A percentile compares a stretch with the other conserved stretches of the same genome.
Conservation (phyloP, 2,113 vertebrate species). For the Jacana jacana region DNA sequence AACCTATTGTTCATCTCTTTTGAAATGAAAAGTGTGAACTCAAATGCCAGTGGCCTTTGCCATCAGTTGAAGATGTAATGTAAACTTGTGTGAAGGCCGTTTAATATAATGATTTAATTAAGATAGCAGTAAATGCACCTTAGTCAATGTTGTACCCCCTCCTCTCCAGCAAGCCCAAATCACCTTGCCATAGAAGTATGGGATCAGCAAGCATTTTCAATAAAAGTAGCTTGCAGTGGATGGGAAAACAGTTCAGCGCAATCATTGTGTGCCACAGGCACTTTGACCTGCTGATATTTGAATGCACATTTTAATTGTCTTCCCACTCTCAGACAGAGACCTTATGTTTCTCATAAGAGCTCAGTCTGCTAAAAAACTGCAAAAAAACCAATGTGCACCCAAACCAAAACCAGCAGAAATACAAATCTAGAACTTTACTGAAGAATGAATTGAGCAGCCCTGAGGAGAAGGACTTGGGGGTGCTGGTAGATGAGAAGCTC, state of each 20-base stretch:
- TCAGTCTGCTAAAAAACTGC: neutral
- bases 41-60: neutral
- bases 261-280: neutral
- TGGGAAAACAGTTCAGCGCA: neutral
- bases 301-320: neutral
- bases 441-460: neutral
- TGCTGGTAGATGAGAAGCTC: no score
- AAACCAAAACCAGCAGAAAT: neutral
- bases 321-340: neutral
- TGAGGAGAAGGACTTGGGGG: no score
- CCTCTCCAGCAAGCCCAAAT: neutral
- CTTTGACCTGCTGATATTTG: constrained; percentile 22
- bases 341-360: neutral
- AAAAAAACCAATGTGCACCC: neutral
- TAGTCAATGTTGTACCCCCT: neutral
- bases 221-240: neutral
- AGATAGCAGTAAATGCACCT: neutral
- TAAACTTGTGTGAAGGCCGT: neutral
- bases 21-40: neutral
- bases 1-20: neutral
- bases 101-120: neutral
- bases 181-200: neutral
- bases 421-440: neutral
- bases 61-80: neutral
- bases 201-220: neutral